These are phyloP conservation scores for Calyptommatus sinebrachiatus DNA, from an alignment of 2,113 vertebrate species.

Conservation along the genomic window DNA sequence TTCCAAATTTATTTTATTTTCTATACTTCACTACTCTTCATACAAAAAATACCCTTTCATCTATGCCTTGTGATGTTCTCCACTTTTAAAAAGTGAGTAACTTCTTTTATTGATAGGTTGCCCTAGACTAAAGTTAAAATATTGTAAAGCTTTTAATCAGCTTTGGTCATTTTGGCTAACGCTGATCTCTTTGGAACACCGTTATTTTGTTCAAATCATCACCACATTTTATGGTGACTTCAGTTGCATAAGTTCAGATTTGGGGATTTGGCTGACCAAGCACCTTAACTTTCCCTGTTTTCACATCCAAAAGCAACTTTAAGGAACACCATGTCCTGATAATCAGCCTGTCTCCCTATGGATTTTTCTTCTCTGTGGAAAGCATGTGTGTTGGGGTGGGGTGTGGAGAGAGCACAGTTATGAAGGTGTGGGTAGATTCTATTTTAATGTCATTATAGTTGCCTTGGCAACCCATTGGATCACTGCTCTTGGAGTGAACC, in stretches of 20 bases:
- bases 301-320: no score
- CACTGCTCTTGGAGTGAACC: conserved; percentile 60
- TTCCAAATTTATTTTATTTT: no score
- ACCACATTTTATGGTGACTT: not conserved
- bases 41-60: no score
- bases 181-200: not conserved
- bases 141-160: not conserved
- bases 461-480: conserved; percentile 68
- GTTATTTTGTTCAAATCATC: not conserved
- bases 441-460: conserved; percentile 68
- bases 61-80: no score
- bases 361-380: not conserved
- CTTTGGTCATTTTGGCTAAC: no score
- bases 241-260: not conserved
- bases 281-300: no score
- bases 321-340: not conserved
- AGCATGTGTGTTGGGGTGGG: no score
- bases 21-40: no score
- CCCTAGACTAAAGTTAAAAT: no score
- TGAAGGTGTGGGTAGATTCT: conserved; percentile 16
- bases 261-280: not conserved
- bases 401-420: not conserved
- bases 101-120: no score
- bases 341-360: not conserved
- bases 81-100: no score